Evolutionary conservation across 2,113 vertebrate species (phyloP), one percentile per base, ranked within the genome.

Genomic region (Sceloporus undulatus): DNA sequence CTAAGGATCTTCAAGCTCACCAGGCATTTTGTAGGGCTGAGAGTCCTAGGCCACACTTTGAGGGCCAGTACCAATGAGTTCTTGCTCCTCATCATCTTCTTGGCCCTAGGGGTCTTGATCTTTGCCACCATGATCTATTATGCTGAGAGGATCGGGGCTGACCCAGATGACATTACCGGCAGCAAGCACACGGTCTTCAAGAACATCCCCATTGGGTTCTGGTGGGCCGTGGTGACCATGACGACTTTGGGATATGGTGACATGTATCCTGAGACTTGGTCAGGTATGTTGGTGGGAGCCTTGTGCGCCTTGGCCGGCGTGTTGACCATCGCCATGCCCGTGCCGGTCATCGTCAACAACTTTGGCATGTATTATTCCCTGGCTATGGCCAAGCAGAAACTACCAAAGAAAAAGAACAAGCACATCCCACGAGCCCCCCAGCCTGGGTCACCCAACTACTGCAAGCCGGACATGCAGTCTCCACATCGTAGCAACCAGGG

Each of bases 111-210:
- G 0, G 98, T 99, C 14, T 95, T 99, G 77, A 99, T 99, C 90
- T 99, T 99, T 14, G 98, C 98, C 97, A 99, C 98, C 48, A 99
- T 99, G 98, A 99, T 99, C 91, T 99, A 99, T 91, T 99, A 99
- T 16, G 98, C 98, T 0, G 98, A 99, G 59, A 94, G 98, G 81
- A 99, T 99, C 19, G 98, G 98, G 5, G 98, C 98, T 1, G 96
- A 97, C 59, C 98, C 98, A 0, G 96, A 97, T 0, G 98, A 99
- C 95, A 97, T 98, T 27, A 98, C 98, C 2, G 98, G 98, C 10
- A 98, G 97, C 77, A 95, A 95, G 1, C 98, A 99, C 93, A 99
- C 98, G 14, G 96, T 96, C 91, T 99, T 99, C 91, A 99, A 99
- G 91, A 99, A 99, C 96, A 99, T 99, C 95, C 98, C 98, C 89